Conservation (phyloP, 1,140 invertebrate species). For the Bemisia tabaci region DNA sequence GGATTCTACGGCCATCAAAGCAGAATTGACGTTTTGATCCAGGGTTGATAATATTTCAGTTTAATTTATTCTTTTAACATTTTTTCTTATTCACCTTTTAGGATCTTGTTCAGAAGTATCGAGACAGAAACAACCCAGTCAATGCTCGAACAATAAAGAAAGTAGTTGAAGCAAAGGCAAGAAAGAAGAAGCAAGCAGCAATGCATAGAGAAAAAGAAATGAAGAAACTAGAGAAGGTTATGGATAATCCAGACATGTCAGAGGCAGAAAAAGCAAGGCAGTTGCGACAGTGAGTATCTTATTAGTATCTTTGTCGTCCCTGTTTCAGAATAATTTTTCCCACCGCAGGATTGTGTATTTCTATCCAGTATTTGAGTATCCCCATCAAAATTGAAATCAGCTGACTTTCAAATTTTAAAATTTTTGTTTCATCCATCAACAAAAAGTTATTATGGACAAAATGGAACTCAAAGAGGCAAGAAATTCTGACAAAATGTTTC, state of each 20-base stretch:
- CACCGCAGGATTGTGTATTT: neutral
- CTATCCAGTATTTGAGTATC: neutral
- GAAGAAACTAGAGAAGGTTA: conserved; percentile 84
- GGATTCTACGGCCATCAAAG: too few species aligned
- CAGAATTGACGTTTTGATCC: too few species aligned
- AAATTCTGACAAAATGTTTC: too few species aligned
- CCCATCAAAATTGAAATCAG: neutral
- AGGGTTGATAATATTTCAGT: too few species aligned
- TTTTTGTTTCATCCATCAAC: too few species aligned
- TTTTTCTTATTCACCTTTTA: conserved; percentile 23
- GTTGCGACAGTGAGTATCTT: conserved; percentile 60
- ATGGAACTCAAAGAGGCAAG: too few species aligned
- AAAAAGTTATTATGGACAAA: too few species aligned
- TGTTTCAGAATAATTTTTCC: neutral
- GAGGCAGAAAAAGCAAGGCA: conserved; percentile 85
- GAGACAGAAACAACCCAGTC: conserved; percentile 65
- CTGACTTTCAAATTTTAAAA: neutral
- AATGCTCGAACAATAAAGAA: conserved; percentile 95
- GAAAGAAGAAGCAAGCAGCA: conserved; percentile 83
- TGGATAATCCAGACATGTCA: conserved; percentile 78
- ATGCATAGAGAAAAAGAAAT: conserved; percentile 83
- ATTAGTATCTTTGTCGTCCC: too few species aligned
- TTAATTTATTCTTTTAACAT: neutral
- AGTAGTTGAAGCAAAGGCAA: conserved; percentile 92
- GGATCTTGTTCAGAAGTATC: conserved; percentile 56